These are phyloP conservation scores for Peromyscus polionotus DNA, from an alignment of 2,113 vertebrate species.

Conservation along the genomic window DNA sequence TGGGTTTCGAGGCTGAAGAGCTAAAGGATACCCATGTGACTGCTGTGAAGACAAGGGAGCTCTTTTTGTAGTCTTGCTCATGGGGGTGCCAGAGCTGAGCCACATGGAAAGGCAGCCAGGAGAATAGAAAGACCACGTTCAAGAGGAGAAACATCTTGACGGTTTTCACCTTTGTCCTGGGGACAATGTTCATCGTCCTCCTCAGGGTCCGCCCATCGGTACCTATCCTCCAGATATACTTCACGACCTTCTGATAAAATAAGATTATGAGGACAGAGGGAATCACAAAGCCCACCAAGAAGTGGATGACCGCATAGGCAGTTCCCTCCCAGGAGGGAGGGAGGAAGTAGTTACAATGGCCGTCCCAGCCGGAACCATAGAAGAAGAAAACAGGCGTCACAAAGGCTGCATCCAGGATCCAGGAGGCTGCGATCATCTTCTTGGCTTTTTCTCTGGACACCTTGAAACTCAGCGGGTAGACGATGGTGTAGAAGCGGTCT, in stretches of 20 bases:
- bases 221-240: slow-evolving; percentile 96
- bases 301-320: slow-evolving; percentile 87
- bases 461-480: slow-evolving; percentile 97
- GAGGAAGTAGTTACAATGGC: slow-evolving; percentile 93
- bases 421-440: slow-evolving; percentile 94
- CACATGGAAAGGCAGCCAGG: slow-evolving; percentile 94
- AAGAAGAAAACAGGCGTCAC: slow-evolving; percentile 92
- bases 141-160: slow-evolving; percentile 97
- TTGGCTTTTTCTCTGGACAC: slow-evolving; percentile 97
- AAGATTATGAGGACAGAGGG: slow-evolving; percentile 90
- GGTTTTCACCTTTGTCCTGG: slow-evolving; percentile 97
- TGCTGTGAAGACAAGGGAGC: slow-evolving; percentile 90
- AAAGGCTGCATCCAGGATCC: slow-evolving; percentile 90
- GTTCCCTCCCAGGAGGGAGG: slow-evolving; percentile 91
- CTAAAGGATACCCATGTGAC: slow-evolving; percentile 94
- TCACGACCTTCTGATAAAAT: slow-evolving; percentile 95
- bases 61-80: slow-evolving; percentile 87
- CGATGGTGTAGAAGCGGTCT: slow-evolving; percentile 95
- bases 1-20: slow-evolving; percentile 95
- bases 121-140: slow-evolving; percentile 92
- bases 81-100: slow-evolving; percentile 94
- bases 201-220: slow-evolving; percentile 92
- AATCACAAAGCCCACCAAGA: slow-evolving; percentile 90
- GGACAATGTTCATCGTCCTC: slow-evolving; percentile 95
- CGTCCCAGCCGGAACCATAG: slow-evolving; percentile 84